Base-by-base conservation (phyloP, 2,888 invertebrate species). In the Tipula unca region DNA sequence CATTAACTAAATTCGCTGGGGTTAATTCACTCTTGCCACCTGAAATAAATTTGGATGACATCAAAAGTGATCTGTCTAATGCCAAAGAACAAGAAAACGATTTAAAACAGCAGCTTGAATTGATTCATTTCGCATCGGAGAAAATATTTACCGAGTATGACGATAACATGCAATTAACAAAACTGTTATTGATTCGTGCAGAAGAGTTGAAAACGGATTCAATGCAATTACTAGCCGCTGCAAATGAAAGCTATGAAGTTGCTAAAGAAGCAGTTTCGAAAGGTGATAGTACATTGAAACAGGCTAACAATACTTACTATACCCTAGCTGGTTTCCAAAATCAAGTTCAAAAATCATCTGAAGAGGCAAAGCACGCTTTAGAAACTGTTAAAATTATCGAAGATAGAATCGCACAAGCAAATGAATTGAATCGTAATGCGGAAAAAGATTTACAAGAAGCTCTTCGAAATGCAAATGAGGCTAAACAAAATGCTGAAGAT, bases 211-310 rank as follows among this genome's bases (percentile, higher is more conserved):
- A 98, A 89, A 94, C 95, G 88, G 93, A 94, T 86, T 93, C 97
- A 1, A 95, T 96, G 88, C 95, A 95, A 87, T 92, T 98, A 10
- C 90, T 98, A 86, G 94, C 95, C 0, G 95, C 96, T 87, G 94
- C 97, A 6, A 95, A 96, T 88, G 93, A 93, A 29, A 94, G 95
- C 0, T 93, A 94, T 85, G 94, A 93, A 3, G 94, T 94, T 88
- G 98, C 98, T 0, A 94, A 94, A 86, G 94, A 95, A 85, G 98
- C 98, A 1, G 96, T 98, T 0, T 93, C 94, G 86, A 93, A 95
- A 85, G 98, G 98, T 1, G 96, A 98, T 88, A 93, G 94, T 87
- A 96, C 96, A 0, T 91, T 97, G 6, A 92, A 93, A 87, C 95
- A 96, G 89, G 97, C 96, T 3, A 94, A 95, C 88, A 93, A 94